Evolutionary conservation across 2,797 vertebrate genomes (phyloP), one percentile per base, ranked within the genome.

Genomic region (Urocyon cinereoargenteus): DNA sequence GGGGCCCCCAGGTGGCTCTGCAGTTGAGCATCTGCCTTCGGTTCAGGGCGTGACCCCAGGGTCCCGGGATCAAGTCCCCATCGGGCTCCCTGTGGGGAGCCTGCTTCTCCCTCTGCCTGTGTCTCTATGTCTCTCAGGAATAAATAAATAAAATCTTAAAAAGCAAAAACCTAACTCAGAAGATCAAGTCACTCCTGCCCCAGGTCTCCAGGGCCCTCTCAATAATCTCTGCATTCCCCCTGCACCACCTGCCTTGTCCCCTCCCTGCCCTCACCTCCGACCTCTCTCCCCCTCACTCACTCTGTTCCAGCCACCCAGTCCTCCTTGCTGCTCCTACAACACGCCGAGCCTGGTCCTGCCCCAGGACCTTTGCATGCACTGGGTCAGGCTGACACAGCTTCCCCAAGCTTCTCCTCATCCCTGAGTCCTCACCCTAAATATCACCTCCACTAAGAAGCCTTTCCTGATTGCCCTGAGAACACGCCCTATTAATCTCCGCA

Each of bases 231-330:
- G n/a, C 49, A 1, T 59, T 22, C 68, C 3, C 24, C 31, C 36
- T 36, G 16, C 16, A 18, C 1, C 0, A 21, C 51, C 61, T 79
- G 40, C 18, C 19, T 36, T 0, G 0, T 34, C 68, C 86, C 28
- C 21, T 64, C n/a, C 64, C 62, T 12, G 11, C 15, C 26, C n/a
- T 55, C 16, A 1, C 19, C 31, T 49, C 55, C 57, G 55, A 45
- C 49, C 34, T 64, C 72, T 24, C 90, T 86, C 45, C 22, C 12
- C 57, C 18, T 26, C 0, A 0, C 34, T 53, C n/a, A 18, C 61
- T 83, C 36, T 45, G n/a, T 21, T 59, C 55, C 55, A 45, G 72
- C 72, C 62, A 64, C 53, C 5, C 0, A 22, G 24, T 18, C 28
- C 61, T 93, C n/a, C 45, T 72, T 5, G 2, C 55, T 22, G 61